Evolutionary conservation across 2,113 vertebrate species (phyloP).

Genomic region (Onychorhynchus coronatus): DNA sequence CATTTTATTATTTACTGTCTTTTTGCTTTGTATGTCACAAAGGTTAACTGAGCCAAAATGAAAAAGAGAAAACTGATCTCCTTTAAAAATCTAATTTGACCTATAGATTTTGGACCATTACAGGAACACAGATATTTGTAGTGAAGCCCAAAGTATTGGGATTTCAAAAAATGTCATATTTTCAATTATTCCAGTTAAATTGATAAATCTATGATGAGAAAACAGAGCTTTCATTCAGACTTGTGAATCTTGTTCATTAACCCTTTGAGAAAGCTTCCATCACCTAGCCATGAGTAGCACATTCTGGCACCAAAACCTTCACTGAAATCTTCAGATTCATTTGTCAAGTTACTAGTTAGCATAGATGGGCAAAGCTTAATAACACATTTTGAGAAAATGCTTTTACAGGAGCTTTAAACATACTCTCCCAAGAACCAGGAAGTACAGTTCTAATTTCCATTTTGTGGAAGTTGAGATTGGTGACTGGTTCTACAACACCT

Average conservation of each 20-base stretch:
- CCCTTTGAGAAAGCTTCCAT: neutral
- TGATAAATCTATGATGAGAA: neutral
- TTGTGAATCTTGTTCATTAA: neutral
- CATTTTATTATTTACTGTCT: neutral
- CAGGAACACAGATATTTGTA: neutral
- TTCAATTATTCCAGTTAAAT: neutral
- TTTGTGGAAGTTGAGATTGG: neutral
- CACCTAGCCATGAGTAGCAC: neutral
- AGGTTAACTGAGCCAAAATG: neutral
- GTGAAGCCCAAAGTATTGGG: neutral
- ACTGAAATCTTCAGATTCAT: neutral
- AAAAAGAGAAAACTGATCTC: neutral
- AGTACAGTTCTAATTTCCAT: neutral
- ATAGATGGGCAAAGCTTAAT: neutral
- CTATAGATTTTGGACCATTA: neutral
- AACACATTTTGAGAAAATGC: neutral
- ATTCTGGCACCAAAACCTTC: neutral
- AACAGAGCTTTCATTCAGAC: neutral
- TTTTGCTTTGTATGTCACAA: neutral
- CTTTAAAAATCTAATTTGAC: neutral
- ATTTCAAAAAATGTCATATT: neutral
- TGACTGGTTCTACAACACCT: neutral
- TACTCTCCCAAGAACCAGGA: neutral
- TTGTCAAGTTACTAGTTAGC: neutral
- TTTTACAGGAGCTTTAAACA: neutral